A percentile compares a stretch with the other conserved stretches of the same genome.
These are phyloP conservation scores for Chelonus insularis DNA, from an alignment of 1,140 invertebrate species.

Conservation along the genomic window DNA sequence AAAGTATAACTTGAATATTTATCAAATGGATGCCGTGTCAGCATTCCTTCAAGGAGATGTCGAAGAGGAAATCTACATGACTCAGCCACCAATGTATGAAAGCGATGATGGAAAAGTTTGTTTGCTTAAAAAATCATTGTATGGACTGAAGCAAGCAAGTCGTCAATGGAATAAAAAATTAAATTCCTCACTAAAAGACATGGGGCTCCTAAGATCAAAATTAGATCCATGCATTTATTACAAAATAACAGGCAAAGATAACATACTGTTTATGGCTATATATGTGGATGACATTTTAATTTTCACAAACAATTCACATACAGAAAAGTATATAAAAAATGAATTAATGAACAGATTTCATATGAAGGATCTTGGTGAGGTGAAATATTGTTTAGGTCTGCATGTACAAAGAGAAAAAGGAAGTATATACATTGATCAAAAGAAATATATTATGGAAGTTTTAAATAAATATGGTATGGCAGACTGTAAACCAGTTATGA, in stretches of 20 bases:
- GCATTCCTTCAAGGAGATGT: too few species aligned
- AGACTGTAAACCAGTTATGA: slow-evolving; percentile 32
- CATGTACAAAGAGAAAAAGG: slow-evolving; percentile 26
- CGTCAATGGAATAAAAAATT: too few species aligned
- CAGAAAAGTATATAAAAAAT: slow-evolving; percentile 25
- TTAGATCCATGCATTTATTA: neutral
- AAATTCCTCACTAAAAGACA: too few species aligned
- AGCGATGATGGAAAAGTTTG: too few species aligned
- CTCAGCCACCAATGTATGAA: too few species aligned
- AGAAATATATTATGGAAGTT: slow-evolving; percentile 33
- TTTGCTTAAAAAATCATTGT: too few species aligned
- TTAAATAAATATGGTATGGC: slow-evolving; percentile 39
- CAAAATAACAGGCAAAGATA: slow-evolving; percentile 1
- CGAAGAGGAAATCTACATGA: slow-evolving; percentile 4
- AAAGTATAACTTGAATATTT: too few species aligned
- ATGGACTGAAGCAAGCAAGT: too few species aligned
- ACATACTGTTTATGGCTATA: slow-evolving; percentile 36
- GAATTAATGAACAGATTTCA: slow-evolving; percentile 29
- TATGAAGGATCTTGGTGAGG: slow-evolving; percentile 36
- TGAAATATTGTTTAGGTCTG: slow-evolving; percentile 34
- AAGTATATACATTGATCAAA: slow-evolving; percentile 28
- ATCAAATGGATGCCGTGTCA: too few species aligned
- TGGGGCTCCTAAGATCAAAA: neutral
- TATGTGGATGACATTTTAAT: slow-evolving; percentile 52
- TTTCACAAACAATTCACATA: slow-evolving; percentile 33